phyloP scores from a whole-genome alignment of 2,888 invertebrate species.

The Coecobrya sp. region DNA sequence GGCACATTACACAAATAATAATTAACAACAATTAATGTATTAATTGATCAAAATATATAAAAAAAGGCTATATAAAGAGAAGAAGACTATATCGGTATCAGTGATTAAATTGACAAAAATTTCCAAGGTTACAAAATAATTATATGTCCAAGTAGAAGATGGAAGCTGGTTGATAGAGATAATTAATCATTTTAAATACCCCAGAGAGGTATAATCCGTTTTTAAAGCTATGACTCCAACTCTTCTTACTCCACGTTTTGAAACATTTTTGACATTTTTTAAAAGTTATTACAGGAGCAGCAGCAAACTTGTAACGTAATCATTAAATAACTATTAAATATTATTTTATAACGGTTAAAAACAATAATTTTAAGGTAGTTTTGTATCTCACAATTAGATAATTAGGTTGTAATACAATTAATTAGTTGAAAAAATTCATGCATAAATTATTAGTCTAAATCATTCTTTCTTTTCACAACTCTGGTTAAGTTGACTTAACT shows the following conservation, averaged over 20 bases:
- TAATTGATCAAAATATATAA: constrained; percentile 32
- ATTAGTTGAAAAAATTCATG: background rate
- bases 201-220: background rate
- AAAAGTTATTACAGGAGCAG: background rate
- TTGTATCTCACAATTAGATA: constrained; percentile 9
- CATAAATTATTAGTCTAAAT: constrained; percentile 5
- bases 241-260: background rate
- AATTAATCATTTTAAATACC: background rate
- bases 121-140: background rate
- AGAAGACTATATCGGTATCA: background rate
- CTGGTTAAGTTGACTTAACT: constrained; percentile 15
- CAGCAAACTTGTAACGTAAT: no score
- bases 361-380: background rate
- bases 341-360: no score
- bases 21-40: constrained; percentile 28
- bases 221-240: constrained; percentile 10
- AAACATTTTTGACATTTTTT: background rate
- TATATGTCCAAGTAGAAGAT: background rate
- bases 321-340: no score
- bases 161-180: constrained; percentile 16
- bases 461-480: constrained; percentile 56
- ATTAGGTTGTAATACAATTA: no score
- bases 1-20: constrained; percentile 48
- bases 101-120: background rate
- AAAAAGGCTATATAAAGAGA: background rate